These are phyloP conservation scores for Gortyna flavago DNA, from an alignment of 2,888 invertebrate genomes.

Conservation along the genomic window DNA sequence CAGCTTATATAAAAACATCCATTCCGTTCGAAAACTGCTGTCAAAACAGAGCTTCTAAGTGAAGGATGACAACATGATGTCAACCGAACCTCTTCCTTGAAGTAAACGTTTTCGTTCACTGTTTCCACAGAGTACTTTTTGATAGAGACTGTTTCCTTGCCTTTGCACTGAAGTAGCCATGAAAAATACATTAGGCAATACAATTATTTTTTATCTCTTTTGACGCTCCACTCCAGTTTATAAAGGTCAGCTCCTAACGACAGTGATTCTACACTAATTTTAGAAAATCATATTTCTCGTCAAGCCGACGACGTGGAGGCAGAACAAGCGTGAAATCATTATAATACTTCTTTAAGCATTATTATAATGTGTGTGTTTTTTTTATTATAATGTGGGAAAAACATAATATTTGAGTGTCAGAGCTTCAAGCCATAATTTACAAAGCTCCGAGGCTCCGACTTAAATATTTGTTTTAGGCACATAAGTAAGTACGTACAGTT, in stretches of 20 bases:
- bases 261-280: constrained; percentile 28
- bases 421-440: constrained; percentile 28
- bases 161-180: constrained; percentile 2
- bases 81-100: not conserved
- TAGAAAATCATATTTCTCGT: constrained; percentile 36
- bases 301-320: not conserved
- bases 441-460: constrained; percentile 1
- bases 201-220: constrained; percentile 3
- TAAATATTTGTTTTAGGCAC: constrained; percentile 27
- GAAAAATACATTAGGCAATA: constrained; percentile 13
- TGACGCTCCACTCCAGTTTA: constrained; percentile 4
- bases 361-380: too few species aligned
- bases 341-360: constrained; percentile 25
- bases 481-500: not conserved
- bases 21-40: not conserved
- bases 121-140: too few species aligned
- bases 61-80: not conserved
- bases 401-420: constrained; percentile 19
- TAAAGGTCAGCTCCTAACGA: constrained; percentile 7
- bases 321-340: constrained; percentile 26
- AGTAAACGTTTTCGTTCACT: too few species aligned
- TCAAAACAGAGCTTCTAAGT: not conserved
- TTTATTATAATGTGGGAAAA: not conserved
- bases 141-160: too few species aligned
- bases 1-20: too few species aligned